Evolutionary conservation across 1,140 invertebrate species (phyloP).

Genomic region (Polyergus mexicanus): DNA sequence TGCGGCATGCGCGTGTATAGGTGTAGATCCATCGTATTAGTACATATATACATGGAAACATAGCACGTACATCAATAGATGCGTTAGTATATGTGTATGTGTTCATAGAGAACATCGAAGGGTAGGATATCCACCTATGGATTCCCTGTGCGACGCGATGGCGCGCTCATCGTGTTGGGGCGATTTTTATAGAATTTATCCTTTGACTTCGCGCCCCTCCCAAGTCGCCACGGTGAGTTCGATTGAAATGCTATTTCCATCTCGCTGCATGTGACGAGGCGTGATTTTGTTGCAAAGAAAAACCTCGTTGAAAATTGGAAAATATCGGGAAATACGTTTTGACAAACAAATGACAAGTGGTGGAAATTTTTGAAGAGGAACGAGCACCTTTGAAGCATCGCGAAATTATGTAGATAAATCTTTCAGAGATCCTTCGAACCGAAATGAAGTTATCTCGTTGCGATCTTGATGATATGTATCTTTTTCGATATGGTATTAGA

Average conservation of each 20-base stretch:
- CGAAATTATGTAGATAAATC: constrained; percentile 47
- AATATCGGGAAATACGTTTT: constrained; percentile 41
- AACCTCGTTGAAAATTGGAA: constrained; percentile 57
- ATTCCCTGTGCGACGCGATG: constrained; percentile 62
- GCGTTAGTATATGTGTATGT: constrained; percentile 6
- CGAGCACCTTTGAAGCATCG: not conserved
- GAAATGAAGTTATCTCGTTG: constrained; percentile 57
- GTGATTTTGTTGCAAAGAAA: constrained; percentile 31
- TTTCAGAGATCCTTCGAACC: not conserved
- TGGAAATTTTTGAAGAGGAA: constrained; percentile 6
- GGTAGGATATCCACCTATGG: constrained; percentile 71
- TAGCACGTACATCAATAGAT: constrained; percentile 20
- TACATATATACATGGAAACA: not conserved
- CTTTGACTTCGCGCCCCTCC: constrained; percentile 48
- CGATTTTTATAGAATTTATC: constrained; percentile 64
- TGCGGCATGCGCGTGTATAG: constrained; percentile 67
- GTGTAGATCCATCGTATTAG: constrained; percentile 30
- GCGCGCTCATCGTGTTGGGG: constrained; percentile 29
- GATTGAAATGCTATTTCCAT: constrained; percentile 70
- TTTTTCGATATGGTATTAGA: not conserved
- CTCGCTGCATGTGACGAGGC: constrained; percentile 26
- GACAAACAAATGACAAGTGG: constrained; percentile 25
- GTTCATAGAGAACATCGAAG: constrained; percentile 51
- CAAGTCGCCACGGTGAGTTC: constrained; percentile 36
- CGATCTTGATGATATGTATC: constrained; percentile 38